Percentiles rank a stretch among this genome's conserved stretches.
phyloP scores from a whole-genome alignment of 2,797 vertebrate species.

The Malurus leucopterus region DNA sequence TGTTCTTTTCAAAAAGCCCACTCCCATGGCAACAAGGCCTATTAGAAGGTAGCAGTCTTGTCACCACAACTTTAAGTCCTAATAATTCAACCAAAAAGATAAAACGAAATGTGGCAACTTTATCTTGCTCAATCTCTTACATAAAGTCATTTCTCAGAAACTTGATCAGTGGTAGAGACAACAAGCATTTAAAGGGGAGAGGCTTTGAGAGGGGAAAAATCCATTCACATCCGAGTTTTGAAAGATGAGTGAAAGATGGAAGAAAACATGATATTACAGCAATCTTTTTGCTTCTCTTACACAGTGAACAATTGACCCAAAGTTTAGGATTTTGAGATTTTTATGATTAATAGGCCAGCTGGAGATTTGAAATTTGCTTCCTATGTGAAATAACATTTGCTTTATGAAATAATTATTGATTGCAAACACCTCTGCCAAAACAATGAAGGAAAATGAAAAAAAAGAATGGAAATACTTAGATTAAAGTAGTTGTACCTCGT shows the following conservation, averaged over 20 bases:
- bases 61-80: conserved; percentile 78
- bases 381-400: background rate
- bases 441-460: background rate
- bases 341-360: background rate
- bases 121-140: conserved; percentile 76
- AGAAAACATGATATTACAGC: conserved; percentile 63
- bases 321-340: conserved; percentile 54
- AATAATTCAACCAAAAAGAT: conserved; percentile 77
- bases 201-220: conserved; percentile 60
- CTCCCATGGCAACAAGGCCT: conserved; percentile 68
- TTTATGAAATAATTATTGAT: conserved; percentile 9
- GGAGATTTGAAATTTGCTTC: background rate
- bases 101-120: conserved; percentile 76
- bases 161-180: conserved; percentile 74
- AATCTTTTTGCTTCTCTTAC: conserved; percentile 43
- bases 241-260: conserved; percentile 74
- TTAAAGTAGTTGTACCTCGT: background rate
- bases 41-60: conserved; percentile 71
- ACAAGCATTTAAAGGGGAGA: conserved; percentile 74
- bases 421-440: background rate
- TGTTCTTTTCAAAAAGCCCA: conserved; percentile 69
- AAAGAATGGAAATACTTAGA: background rate
- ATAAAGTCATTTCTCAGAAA: conserved; percentile 82
- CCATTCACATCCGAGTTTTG: conserved; percentile 72
- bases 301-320: conserved; percentile 52